Evolutionary conservation across 2,888 invertebrate species (phyloP).

Genomic region (Drosophila parthenogenetica): DNA sequence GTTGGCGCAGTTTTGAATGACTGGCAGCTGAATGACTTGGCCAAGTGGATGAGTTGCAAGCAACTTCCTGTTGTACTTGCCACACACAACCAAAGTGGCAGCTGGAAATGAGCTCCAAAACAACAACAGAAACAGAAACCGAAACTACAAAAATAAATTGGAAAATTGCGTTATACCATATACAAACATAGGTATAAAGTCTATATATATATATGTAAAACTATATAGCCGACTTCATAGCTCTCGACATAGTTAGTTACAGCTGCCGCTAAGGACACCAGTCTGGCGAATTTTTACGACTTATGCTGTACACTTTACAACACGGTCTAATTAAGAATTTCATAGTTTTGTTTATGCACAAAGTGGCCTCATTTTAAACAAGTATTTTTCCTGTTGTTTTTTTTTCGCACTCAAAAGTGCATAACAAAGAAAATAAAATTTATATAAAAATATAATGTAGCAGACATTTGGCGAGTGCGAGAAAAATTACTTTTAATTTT

Average conservation of each 20-base stretch:
- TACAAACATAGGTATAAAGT: constrained; percentile 2
- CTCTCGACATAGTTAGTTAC: constrained; percentile 14
- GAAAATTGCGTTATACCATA: constrained; percentile 34
- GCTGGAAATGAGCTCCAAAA: constrained; percentile 58
- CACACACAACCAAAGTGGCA: constrained; percentile 22
- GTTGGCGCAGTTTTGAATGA: constrained; percentile 52
- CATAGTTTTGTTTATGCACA: constrained; percentile 45
- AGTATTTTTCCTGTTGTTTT: not conserved
- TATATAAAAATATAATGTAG: constrained; percentile 3
- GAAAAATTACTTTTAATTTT: constrained; percentile 56
- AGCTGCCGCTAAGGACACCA: constrained; percentile 46
- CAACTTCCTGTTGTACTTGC: constrained; percentile 44
- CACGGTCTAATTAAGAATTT: constrained; percentile 44
- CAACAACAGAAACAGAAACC: constrained; percentile 3
- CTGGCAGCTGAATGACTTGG: constrained; percentile 62
- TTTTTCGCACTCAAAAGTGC: not conserved
- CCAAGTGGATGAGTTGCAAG: constrained; percentile 53
- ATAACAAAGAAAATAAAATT: constrained; percentile 11
- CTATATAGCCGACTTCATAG: constrained; percentile 1
- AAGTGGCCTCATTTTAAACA: constrained; percentile 27
- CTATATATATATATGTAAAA: not conserved
- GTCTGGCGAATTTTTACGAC: constrained; percentile 24
- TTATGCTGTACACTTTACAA: constrained; percentile 11
- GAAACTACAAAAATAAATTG: constrained; percentile 31
- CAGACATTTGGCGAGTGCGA: not conserved